A percentile compares a stretch with the other conserved stretches of the same genome.
Conservation (phyloP, 1,140 invertebrate species). For the Heliothis virescens region DNA sequence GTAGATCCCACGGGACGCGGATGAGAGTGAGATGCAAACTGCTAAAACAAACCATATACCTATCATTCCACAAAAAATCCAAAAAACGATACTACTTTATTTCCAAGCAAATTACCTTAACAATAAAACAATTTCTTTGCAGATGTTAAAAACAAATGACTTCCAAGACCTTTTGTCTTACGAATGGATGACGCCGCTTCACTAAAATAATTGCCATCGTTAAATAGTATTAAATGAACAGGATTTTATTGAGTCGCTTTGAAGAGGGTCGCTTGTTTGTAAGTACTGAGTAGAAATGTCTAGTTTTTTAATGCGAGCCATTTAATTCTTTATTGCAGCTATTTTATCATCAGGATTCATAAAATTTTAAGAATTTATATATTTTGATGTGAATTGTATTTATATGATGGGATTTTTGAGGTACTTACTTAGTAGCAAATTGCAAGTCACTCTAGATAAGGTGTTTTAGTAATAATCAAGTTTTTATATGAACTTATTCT, state of each 20-base stretch:
- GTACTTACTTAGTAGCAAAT: too few relatives aligned
- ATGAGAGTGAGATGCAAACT: too few relatives aligned
- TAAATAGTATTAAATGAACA: slow-evolving; percentile 49
- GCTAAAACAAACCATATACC: too few relatives aligned
- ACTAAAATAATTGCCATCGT: slow-evolving; percentile 53
- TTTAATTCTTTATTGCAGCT: neutral
- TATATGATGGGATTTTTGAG: too few relatives aligned
- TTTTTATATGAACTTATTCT: too few relatives aligned
- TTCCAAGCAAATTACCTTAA: neutral
- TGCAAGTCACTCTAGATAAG: too few relatives aligned
- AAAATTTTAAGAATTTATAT: too few relatives aligned
- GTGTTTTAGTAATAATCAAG: too few relatives aligned
- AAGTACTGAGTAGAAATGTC: slow-evolving; percentile 29
- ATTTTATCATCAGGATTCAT: neutral
- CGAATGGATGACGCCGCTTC: slow-evolving; percentile 49
- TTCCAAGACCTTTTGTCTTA: neutral
- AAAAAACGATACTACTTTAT: neutral
- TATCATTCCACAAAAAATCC: neutral
- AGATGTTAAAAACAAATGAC: slow-evolving; percentile 21
- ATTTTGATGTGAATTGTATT: too few relatives aligned
- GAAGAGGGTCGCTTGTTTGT: slow-evolving; percentile 11
- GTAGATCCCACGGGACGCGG: too few relatives aligned
- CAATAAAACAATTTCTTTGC: neutral
- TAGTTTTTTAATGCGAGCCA: neutral
- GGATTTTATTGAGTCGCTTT: slow-evolving; percentile 33